These are phyloP conservation scores for Chymomyza caudatula DNA, from an alignment of 2,888 invertebrate genomes.

Conservation along the genomic window DNA sequence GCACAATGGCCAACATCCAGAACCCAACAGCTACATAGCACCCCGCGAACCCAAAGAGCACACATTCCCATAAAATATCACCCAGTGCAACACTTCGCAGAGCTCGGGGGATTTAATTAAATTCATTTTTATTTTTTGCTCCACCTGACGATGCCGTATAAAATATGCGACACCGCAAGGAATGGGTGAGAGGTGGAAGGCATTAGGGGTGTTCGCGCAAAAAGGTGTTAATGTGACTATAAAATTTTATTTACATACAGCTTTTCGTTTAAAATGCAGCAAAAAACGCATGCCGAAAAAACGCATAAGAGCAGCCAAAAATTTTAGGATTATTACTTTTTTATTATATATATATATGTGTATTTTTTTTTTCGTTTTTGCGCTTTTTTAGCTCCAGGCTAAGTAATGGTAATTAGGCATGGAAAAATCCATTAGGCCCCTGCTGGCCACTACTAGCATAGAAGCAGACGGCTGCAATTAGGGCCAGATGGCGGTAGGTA, in stretches of 20 bases:
- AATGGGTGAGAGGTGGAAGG: conserved; percentile 34
- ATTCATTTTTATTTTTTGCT: conserved; percentile 52
- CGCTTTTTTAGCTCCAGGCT: conserved; percentile 28
- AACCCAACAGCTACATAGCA: background rate
- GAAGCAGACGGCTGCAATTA: conserved; percentile 35
- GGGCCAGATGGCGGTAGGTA: no score
- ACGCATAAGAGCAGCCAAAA: conserved; percentile 20
- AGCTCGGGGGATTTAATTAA: conserved; percentile 62
- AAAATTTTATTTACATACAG: conserved; percentile 67
- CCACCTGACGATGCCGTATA: conserved; percentile 45
- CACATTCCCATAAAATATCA: background rate
- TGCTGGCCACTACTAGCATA: background rate
- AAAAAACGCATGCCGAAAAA: conserved; percentile 26
- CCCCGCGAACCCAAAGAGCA: background rate
- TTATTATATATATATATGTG: no score
- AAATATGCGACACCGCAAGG: conserved; percentile 48
- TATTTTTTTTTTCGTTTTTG: conserved; percentile 18
- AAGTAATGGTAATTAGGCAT: conserved; percentile 70
- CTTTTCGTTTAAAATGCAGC: background rate
- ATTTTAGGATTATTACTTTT: conserved; percentile 67
- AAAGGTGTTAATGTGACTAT: conserved; percentile 72
- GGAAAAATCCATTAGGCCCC: conserved; percentile 64
- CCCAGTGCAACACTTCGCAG: conserved; percentile 51
- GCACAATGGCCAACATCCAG: background rate
- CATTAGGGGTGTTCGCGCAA: conserved; percentile 42